phyloP scores from a whole-genome alignment of 2,797 vertebrate genomes.

The Oceanodroma leucorhoa region DNA sequence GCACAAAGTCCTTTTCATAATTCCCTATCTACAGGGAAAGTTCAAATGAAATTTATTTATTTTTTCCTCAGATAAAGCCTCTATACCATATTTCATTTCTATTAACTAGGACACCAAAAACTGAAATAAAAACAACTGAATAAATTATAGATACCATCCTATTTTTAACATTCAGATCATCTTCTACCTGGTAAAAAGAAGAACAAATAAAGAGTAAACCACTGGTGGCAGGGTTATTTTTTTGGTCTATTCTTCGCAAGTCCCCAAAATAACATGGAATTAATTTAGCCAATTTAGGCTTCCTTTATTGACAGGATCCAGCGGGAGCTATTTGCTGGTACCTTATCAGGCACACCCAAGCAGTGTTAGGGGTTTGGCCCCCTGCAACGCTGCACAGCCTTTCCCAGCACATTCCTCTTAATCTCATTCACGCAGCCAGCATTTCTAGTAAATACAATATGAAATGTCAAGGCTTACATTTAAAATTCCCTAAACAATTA shows the following conservation, averaged over 20 bases:
- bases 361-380: background rate
- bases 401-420: background rate
- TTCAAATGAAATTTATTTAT: background rate
- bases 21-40: background rate
- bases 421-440: background rate
- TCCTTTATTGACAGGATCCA: background rate
- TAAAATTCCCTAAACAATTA: background rate
- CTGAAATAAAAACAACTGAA: background rate
- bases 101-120: background rate
- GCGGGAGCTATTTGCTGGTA: background rate
- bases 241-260: background rate
- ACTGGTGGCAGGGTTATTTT: background rate
- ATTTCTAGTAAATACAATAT: background rate
- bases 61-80: background rate
- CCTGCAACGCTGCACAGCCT: accelerated
- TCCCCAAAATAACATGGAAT: background rate
- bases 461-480: background rate
- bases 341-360: background rate
- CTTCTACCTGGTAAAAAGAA: background rate
- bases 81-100: background rate
- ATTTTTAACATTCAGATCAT: background rate
- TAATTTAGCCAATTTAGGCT: background rate
- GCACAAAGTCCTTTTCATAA: background rate
- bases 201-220: background rate
- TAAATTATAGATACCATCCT: background rate